Conservation (phyloP, 2,797 vertebrate genomes). For the Galagoides demidoff region DNA sequence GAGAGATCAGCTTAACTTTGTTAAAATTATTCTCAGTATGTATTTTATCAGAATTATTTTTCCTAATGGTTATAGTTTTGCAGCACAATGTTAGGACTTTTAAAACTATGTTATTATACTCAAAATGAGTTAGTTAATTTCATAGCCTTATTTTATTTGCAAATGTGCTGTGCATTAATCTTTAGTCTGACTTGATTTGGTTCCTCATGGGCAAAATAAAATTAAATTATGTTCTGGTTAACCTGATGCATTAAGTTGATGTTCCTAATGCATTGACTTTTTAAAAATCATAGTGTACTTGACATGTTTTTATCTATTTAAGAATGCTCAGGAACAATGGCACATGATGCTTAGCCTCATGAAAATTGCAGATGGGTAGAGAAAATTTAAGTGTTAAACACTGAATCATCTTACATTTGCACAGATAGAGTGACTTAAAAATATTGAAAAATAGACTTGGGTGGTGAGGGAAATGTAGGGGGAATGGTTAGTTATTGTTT, state of each 20-base stretch:
- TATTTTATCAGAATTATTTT: slow-evolving; percentile 19
- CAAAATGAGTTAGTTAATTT: not conserved
- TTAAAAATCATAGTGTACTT: not conserved
- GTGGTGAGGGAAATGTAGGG: not conserved
- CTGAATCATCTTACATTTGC: not conserved
- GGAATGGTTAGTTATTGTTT: not conserved
- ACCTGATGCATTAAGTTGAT: not conserved
- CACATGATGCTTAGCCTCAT: not conserved
- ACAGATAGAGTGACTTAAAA: not conserved
- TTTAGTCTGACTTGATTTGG: not conserved
- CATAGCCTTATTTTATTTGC: not conserved
- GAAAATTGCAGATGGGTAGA: slow-evolving; percentile 9
- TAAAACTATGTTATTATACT: not conserved
- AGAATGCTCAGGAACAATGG: slow-evolving; percentile 12
- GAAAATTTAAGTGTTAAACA: not conserved
- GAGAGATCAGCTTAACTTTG: slow-evolving; percentile 2
- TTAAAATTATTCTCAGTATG: not conserved
- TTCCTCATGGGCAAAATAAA: not conserved
- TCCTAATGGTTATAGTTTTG: not conserved
- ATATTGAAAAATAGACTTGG: not conserved
- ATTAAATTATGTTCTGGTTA: not conserved
- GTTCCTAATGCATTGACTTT: not conserved
- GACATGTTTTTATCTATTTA: not conserved
- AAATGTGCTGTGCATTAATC: slow-evolving; percentile 20
- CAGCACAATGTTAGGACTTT: not conserved